Base-by-base conservation (phyloP, 2,888 invertebrate species). In the Phrixothrix hirtus region DNA sequence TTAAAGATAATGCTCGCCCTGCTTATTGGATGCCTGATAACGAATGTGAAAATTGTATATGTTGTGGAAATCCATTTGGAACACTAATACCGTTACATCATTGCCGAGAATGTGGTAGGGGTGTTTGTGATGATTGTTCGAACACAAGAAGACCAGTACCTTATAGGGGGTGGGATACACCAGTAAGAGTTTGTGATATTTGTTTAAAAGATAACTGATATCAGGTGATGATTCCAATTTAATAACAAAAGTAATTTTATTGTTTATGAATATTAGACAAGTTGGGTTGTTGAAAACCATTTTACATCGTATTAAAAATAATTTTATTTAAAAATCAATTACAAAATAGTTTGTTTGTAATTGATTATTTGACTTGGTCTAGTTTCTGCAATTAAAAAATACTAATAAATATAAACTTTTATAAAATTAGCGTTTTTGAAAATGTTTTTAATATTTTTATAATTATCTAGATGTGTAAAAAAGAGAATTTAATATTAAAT, bases 11-110 rank as follows among this genome's bases (percentile, higher is more conserved):
- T 2, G 88, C 85, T 2, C 78, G 89, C 27, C 91, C 91, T 1
- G 75, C 82, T 0, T 92, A 92, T 72, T 92, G 92, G 92, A 82
- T 85, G 21, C 88, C 90, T 0, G 91, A 92, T 71, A 79, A 79
- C 2, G 84, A 88, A 64, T 83, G 88, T 39, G 78, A 77, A 12
- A 73, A 75, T 44, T 92, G 92, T 70, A 77, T 75, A 54, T 81
- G 86, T 7, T 92, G 92, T 69, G 74, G 80, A 15, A 69, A 74
- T 16, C 72, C 74, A 14, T 90, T 91, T 70, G 80, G 79, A 3
- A 70, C 74, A 1, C 74, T 75, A 12, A 75, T 77, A 50, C 63
- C 75, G 11, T 76, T 80, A 21, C 88, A 88, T 72, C 88, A 88
- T 74, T 88, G 88, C 64, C 78, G 88, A 16, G 81, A 82, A 35